Evolutionary conservation across 2,888 invertebrate species (phyloP).

Genomic region (Lymantria dispar): DNA sequence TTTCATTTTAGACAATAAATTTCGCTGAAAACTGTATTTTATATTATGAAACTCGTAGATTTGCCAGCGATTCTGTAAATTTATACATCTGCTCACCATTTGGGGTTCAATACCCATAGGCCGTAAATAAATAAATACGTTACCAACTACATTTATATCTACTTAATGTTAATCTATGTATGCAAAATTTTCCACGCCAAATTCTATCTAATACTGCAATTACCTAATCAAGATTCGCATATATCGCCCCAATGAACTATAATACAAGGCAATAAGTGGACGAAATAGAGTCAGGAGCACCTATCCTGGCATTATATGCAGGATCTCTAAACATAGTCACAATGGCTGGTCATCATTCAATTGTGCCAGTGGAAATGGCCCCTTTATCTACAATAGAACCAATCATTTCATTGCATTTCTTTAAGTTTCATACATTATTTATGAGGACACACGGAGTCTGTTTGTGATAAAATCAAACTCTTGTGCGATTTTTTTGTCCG

Average conservation of each 20-base stretch:
- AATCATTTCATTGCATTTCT: slow-evolving; percentile 73
- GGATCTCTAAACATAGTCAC: slow-evolving; percentile 82
- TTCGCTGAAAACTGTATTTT: too few relatives aligned
- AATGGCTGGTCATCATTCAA: slow-evolving; percentile 78
- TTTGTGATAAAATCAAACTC: background rate
- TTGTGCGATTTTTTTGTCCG: too few relatives aligned
- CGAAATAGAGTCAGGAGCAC: slow-evolving; percentile 54
- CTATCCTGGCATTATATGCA: slow-evolving; percentile 70
- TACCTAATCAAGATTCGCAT: slow-evolving; percentile 54
- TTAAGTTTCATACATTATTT: slow-evolving; percentile 74
- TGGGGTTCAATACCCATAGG: too few relatives aligned
- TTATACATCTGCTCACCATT: too few relatives aligned
- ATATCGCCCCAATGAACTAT: slow-evolving; percentile 68
- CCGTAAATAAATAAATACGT: too few relatives aligned
- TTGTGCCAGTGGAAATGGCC: slow-evolving; percentile 73
- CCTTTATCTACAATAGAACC: slow-evolving; percentile 71
- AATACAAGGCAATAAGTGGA: slow-evolving; percentile 67
- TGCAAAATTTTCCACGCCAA: slow-evolving; percentile 46
- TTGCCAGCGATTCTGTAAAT: too few relatives aligned
- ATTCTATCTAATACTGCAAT: slow-evolving; percentile 41
- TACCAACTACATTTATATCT: background rate
- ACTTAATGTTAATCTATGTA: slow-evolving; percentile 1
- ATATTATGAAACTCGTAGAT: too few relatives aligned
- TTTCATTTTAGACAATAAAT: too few relatives aligned
- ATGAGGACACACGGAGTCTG: slow-evolving; percentile 30